These are phyloP conservation scores for Glaucopsyche alexis DNA, from an alignment of 2,888 invertebrate genomes.

Conservation along the genomic window DNA sequence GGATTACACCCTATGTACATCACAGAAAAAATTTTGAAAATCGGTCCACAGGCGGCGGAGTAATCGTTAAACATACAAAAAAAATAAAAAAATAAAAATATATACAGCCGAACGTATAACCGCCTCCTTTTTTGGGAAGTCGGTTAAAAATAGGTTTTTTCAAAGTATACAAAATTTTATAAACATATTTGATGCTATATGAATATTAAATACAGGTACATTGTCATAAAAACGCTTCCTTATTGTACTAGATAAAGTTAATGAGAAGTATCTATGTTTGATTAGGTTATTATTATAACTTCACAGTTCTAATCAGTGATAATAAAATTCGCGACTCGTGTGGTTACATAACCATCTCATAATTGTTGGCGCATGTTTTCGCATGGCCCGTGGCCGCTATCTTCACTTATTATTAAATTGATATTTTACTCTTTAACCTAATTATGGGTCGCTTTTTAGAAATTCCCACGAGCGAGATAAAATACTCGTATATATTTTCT, in stretches of 20 bases:
- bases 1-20: no score
- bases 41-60: no score
- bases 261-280: not conserved
- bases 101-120: no score
- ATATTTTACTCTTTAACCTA: not conserved
- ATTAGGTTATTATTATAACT: not conserved
- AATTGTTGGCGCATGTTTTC: conserved; percentile 3
- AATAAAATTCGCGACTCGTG: conserved; percentile 8
- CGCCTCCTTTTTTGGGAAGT: no score
- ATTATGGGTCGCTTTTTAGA: not conserved
- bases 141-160: no score
- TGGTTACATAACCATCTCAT: conserved; percentile 12
- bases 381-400: not conserved
- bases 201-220: not conserved
- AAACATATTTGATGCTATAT: not conserved
- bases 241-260: conserved; percentile 9
- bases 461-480: no score
- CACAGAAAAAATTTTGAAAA: no score
- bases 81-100: no score
- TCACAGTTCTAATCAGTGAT: conserved; percentile 1
- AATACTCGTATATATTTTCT: no score
- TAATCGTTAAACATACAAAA: no score
- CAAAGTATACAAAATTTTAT: no score
- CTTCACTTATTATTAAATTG: not conserved
- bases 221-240: conserved; percentile 3